Evolutionary conservation across 2,888 invertebrate genomes (phyloP), one percentile per base, ranked within the genome.

Genomic region (Polydrusus cervinus): DNA sequence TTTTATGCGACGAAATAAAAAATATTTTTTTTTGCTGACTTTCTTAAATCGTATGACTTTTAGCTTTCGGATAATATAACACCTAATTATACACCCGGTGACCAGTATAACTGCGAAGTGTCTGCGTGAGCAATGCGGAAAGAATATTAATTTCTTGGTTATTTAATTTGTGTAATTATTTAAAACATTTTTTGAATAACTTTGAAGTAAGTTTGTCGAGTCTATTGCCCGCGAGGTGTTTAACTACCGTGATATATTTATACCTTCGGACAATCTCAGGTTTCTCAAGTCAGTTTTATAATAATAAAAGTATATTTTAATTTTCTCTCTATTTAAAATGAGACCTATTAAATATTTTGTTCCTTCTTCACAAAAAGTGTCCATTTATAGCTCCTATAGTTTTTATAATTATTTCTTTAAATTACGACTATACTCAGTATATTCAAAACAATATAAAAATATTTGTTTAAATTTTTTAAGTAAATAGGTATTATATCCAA

Each of bases 91-190:
- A 51, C 51, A 51, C 51, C 20, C 11, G 51, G 25, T 25, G 51
- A 51, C 51, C 51, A 20, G 3, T 11, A 11, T 51, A 51, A 51
- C 18, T 51, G 51, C 18, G 51, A 10, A 9, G 51, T 14, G 18
- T 20, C 51, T 51, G 20, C 51, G 51, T 51, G 51, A 51, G 51
- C 18, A 51, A 51, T 51, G 25, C 51, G 25, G 51, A 16, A 51
- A 51, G 51, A 51, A 51, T 20, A 11, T 30, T 55, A 55, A 55
- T 55, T 55, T 55, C 30, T n/a, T 55, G 55, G 25, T 30, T 13
- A 53, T 25, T 53, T 53, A 53, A 53, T 25, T 13, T 53, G 20
- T 53, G 8, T 53, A 25, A 49, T 49, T 53, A 18, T 53, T 30
- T 3, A 1, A 53, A 25, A 53, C 14, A 49, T 16, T 18, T 49